Evolutionary conservation across 1,140 invertebrate genomes (phyloP).

Genomic region (Sipha flava): DNA sequence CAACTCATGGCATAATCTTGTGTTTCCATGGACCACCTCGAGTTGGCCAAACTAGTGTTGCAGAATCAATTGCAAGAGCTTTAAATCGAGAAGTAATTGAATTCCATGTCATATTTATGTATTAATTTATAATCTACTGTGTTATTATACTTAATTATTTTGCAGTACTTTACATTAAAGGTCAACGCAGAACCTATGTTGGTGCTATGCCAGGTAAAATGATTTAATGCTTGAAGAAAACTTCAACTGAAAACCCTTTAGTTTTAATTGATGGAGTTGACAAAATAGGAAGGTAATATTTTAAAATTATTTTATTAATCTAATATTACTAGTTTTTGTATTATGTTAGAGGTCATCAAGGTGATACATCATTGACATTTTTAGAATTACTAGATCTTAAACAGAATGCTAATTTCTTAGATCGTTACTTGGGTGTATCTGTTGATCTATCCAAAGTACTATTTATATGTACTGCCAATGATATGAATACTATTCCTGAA

Average conservation of each 20-base stretch:
- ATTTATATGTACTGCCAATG: constrained; percentile 98
- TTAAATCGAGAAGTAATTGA: constrained; percentile 67
- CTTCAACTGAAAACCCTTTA: constrained; percentile 95
- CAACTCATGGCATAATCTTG: constrained; percentile 95
- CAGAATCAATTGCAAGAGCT: constrained; percentile 89
- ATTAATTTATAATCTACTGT: background rate
- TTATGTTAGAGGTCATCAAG: constrained; percentile 68
- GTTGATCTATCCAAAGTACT: constrained; percentile 93
- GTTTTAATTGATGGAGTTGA: constrained; percentile 97
- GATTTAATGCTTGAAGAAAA: constrained; percentile 98
- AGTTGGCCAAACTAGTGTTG: constrained; percentile 96
- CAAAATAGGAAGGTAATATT: constrained; percentile 73
- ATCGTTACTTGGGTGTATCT: constrained; percentile 95
- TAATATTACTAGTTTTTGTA: background rate
- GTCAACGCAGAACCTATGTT: constrained; percentile 92
- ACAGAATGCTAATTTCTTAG: constrained; percentile 94
- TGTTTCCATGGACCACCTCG: constrained; percentile 99
- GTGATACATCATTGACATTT: constrained; percentile 92
- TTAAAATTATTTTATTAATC: constrained; percentile 32
- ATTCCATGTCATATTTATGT: background rate
- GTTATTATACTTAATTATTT: background rate
- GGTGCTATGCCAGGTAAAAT: constrained; percentile 99
- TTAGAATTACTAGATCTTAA: constrained; percentile 95
- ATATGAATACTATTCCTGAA: constrained; percentile 92
- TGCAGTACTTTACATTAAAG: constrained; percentile 94